Percentiles rank a stretch among this genome's conserved stretches.
Evolutionary conservation across 2,113 vertebrate genomes (phyloP).

Genomic region (Maccullochella peelii): DNA sequence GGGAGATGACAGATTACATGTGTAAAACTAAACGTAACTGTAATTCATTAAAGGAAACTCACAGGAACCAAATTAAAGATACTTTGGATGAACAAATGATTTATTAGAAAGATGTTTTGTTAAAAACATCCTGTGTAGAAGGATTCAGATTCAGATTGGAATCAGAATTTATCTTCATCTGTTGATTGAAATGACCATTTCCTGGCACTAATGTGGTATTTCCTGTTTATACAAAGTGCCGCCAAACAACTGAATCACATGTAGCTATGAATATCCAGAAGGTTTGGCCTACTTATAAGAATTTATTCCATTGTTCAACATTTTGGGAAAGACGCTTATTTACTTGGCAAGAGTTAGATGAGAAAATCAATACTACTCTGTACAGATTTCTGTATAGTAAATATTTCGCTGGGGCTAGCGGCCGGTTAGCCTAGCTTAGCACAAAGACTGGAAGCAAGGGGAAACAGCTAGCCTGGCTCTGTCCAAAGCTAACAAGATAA

Average conservation of each 20-base stretch:
- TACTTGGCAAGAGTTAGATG: background rate
- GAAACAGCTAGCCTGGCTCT: background rate
- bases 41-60: background rate
- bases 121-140: too few species aligned
- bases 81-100: background rate
- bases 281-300: background rate
- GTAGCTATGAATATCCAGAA: background rate
- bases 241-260: background rate
- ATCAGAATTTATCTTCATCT: background rate
- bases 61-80: background rate
- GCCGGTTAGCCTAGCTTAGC: background rate
- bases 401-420: too few species aligned
- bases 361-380: background rate
- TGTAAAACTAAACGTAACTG: background rate
- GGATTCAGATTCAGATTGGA: too few species aligned
- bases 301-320: background rate
- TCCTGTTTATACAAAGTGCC: constrained; percentile 50
- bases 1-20: background rate
- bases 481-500: background rate
- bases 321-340: background rate
- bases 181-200: constrained; percentile 21
- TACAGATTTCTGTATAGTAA: background rate
- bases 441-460: background rate
- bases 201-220: constrained; percentile 41
- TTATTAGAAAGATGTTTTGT: background rate